A percentile compares a stretch with the other conserved stretches of the same genome.
These are phyloP conservation scores for Acrocephalus scirpaceus DNA, from an alignment of 2,797 vertebrate genomes.

Conservation along the genomic window DNA sequence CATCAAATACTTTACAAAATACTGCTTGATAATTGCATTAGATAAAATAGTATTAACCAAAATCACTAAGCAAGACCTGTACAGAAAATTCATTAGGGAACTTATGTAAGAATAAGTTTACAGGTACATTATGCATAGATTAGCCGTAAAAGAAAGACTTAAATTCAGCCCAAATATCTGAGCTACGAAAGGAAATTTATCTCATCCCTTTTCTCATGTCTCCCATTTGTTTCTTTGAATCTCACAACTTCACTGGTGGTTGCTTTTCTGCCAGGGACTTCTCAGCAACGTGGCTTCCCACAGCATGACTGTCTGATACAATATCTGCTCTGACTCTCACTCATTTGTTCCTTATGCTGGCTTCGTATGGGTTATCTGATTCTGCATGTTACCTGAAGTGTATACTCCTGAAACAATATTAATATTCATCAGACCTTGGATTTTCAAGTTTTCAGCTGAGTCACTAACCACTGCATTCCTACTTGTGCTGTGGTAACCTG, in stretches of 20 bases:
- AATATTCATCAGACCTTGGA: background rate
- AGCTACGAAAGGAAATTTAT: background rate
- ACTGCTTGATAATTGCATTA: background rate
- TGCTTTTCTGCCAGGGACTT: background rate
- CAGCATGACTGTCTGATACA: background rate
- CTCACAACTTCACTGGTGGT: background rate
- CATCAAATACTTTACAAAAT: background rate
- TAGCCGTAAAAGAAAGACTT: background rate
- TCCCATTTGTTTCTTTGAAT: background rate
- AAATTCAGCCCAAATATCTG: background rate
- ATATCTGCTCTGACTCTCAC: background rate
- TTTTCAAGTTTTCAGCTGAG: background rate
- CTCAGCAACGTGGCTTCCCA: background rate
- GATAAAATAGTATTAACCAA: background rate
- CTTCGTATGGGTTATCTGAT: background rate
- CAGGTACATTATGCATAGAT: background rate
- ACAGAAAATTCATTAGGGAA: background rate
- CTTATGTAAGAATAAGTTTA: background rate
- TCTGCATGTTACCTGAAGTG: background rate
- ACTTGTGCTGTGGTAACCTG: background rate
- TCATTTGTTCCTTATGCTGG: background rate
- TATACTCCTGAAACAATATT: background rate
- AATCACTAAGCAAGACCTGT: background rate
- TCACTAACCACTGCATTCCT: background rate
- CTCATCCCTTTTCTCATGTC: background rate